A percentile compares a stretch with the other conserved stretches of the same genome.
Conservation (phyloP, 2,797 vertebrate genomes). For the Pelobates cultripes region DNA sequence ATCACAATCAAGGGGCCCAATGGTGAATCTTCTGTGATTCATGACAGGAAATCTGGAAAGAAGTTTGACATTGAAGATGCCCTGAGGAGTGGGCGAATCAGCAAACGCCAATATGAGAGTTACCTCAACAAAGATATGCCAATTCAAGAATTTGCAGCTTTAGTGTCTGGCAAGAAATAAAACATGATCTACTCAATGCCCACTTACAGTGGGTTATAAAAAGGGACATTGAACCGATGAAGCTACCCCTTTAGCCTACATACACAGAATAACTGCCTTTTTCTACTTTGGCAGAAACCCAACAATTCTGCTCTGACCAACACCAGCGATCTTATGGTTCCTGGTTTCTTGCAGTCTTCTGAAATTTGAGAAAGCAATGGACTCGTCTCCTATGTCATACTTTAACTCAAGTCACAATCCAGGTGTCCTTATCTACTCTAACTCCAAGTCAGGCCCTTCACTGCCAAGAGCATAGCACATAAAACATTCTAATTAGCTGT, state of each 20-base stretch:
- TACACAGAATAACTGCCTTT: slow-evolving; percentile 60
- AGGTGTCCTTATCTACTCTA: too few species aligned
- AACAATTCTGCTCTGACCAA: slow-evolving; percentile 53
- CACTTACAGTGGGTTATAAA: slow-evolving; percentile 39
- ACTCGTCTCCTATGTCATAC: too few species aligned
- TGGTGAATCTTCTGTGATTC: slow-evolving; percentile 90
- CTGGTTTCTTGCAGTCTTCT: slow-evolving; percentile 4
- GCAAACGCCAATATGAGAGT: slow-evolving; percentile 81
- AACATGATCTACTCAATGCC: slow-evolving; percentile 7
- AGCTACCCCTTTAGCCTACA: slow-evolving; percentile 54
- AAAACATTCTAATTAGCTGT: too few species aligned
- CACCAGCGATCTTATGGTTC: slow-evolving; percentile 39
- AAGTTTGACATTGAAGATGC: slow-evolving; percentile 96
- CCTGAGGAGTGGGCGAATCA: slow-evolving; percentile 82
- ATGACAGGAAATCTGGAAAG: slow-evolving; percentile 91
- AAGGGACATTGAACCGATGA: slow-evolving; percentile 37
- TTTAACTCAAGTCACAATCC: too few species aligned
- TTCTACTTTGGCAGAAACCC: slow-evolving; percentile 43
- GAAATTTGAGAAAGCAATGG: background rate
- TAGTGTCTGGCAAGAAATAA: slow-evolving; percentile 86
- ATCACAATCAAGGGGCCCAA: slow-evolving; percentile 88
- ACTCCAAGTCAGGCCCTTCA: too few species aligned
- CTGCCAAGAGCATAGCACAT: too few species aligned
- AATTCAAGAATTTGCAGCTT: slow-evolving; percentile 92
- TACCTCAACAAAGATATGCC: slow-evolving; percentile 93